Evolutionary conservation across 2,888 invertebrate species (phyloP).

Genomic region (Elmis aenea): DNA sequence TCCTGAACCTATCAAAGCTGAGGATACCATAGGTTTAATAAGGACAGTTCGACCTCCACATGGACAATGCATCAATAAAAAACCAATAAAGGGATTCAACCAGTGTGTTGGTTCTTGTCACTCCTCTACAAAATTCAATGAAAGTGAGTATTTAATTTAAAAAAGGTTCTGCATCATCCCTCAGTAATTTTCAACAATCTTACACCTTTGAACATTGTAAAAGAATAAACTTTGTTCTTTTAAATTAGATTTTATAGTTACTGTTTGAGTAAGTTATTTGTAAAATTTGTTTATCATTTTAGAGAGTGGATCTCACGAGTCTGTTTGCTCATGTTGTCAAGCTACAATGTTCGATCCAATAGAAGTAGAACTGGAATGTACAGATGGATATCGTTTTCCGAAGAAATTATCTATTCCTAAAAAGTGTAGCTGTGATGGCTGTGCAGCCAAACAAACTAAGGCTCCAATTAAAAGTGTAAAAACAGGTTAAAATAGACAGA

Average conservation of each 20-base stretch:
- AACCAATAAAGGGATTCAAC: conserved; percentile 56
- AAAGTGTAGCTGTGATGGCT: conserved; percentile 35
- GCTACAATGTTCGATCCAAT: conserved; percentile 33
- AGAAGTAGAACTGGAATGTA: conserved; percentile 39
- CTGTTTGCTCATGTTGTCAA: conserved; percentile 54
- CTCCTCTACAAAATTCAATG: conserved; percentile 65
- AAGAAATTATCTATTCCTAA: conserved; percentile 42
- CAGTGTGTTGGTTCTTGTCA: conserved; percentile 68
- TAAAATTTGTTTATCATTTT: conserved; percentile 19
- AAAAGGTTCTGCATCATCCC: neutral
- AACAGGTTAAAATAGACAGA: too few relatives aligned
- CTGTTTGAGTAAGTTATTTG: conserved; percentile 1
- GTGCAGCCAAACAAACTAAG: too few relatives aligned
- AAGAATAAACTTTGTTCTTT: neutral
- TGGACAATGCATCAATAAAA: conserved; percentile 61
- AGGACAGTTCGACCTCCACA: conserved; percentile 46
- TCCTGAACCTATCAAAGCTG: too few relatives aligned
- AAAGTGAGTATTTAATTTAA: conserved; percentile 48
- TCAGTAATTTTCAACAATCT: neutral
- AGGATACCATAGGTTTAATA: conserved; percentile 59
- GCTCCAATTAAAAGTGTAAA: too few relatives aligned
- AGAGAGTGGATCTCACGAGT: conserved; percentile 55
- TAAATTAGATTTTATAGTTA: conserved; percentile 1
- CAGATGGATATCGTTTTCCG: conserved; percentile 36
- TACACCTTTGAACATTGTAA: neutral